Conservation (phyloP, 1,140 invertebrate genomes). For the Phenacoccus solenopsis region DNA sequence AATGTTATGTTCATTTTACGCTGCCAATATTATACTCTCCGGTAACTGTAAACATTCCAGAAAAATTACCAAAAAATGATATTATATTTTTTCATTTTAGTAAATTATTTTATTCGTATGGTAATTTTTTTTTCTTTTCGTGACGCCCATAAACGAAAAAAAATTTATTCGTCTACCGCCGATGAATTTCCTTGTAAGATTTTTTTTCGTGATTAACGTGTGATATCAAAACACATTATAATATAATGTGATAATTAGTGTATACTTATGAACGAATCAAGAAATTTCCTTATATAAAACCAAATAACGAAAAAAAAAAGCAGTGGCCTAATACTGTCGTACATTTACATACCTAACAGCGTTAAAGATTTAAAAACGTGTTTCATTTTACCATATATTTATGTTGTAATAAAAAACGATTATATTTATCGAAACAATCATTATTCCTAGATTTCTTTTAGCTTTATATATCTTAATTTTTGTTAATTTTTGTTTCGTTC, state of each 20-base stretch:
- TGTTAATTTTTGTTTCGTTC: constrained; percentile 3
- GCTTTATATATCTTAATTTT: background rate
- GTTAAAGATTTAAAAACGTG: too few species aligned
- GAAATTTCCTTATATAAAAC: background rate
- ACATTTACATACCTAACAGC: background rate
- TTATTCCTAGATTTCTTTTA: background rate
- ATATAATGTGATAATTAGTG: background rate
- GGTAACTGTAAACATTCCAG: background rate
- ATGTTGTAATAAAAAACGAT: background rate
- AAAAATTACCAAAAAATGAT: background rate
- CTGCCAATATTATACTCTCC: background rate
- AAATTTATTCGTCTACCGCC: background rate
- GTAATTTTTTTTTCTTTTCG: background rate
- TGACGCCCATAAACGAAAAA: too few species aligned
- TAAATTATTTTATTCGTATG: background rate
- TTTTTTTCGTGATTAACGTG: background rate
- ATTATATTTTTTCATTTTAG: too few species aligned
- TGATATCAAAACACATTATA: background rate
- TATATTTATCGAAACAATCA: background rate
- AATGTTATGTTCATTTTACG: background rate
- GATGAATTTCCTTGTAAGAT: background rate
- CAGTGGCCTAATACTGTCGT: background rate
- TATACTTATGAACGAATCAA: background rate
- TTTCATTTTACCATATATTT: constrained; percentile 3
- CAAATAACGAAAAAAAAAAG: too few species aligned